Percentiles rank a stretch among this genome's conserved stretches.
phyloP scores from a whole-genome alignment of 1,140 invertebrate genomes.

The Drosophila novamexicana region DNA sequence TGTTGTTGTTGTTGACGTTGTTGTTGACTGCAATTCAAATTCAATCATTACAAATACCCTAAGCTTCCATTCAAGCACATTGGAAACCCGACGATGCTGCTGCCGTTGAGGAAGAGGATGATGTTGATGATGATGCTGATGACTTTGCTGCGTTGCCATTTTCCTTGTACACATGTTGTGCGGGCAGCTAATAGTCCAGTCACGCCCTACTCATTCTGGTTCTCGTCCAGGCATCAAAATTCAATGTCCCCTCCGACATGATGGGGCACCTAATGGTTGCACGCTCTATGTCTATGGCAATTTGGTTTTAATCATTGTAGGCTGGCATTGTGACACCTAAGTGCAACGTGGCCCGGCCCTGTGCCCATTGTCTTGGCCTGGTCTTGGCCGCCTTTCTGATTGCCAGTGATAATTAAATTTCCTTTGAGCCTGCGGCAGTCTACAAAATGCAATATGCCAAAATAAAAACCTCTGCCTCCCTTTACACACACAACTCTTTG shows the following conservation, averaged over 20 bases:
- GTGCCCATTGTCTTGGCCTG: conserved; percentile 8
- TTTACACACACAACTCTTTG: background rate
- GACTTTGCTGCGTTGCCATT: conserved; percentile 44
- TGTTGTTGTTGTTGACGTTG: conserved; percentile 8
- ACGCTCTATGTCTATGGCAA: conserved; percentile 31
- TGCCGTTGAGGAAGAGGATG: conserved; percentile 7
- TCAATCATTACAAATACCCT: conserved; percentile 74
- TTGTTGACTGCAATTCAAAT: conserved; percentile 65
- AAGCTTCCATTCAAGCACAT: conserved; percentile 55
- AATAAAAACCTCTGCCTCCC: conserved; percentile 16
- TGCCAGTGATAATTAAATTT: conserved; percentile 45
- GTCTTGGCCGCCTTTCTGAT: conserved; percentile 6
- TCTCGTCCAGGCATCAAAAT: conserved; percentile 2
- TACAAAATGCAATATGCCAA: conserved; percentile 33
- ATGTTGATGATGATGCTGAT: conserved; percentile 9
- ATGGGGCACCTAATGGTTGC: conserved; percentile 8
- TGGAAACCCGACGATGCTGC: conserved; percentile 1
- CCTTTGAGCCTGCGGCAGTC: conserved; percentile 21
- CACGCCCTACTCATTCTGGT: conserved; percentile 7
- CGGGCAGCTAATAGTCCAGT: conserved; percentile 53
- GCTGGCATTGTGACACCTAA: conserved; percentile 22
- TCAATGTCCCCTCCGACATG: conserved; percentile 4
- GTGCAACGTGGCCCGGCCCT: conserved; percentile 11
- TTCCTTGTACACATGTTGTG: conserved; percentile 41
- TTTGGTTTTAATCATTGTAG: conserved; percentile 36